A percentile compares a stretch with the other conserved stretches of the same genome.
These are phyloP conservation scores for Strigamia maritima DNA, from an alignment of 2,888 invertebrate species.

Conservation along the genomic window DNA sequence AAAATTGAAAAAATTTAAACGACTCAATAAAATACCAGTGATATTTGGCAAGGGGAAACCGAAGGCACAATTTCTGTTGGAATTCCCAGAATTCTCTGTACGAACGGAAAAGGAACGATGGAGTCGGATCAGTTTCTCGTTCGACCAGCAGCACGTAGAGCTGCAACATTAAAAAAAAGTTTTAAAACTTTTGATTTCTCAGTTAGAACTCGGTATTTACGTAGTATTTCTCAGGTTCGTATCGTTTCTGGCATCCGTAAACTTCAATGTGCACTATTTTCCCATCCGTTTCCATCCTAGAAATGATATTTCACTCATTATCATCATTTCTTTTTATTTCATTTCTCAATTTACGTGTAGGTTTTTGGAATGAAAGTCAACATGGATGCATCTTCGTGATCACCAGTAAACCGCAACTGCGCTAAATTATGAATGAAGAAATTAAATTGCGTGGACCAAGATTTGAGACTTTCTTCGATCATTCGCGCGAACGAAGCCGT, in stretches of 20 bases:
- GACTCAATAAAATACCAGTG: constrained; percentile 47
- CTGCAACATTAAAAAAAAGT: constrained; percentile 20
- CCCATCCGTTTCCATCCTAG: constrained; percentile 85
- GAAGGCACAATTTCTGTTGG: constrained; percentile 85
- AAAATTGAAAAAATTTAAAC: background rate
- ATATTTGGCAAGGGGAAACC: constrained; percentile 86
- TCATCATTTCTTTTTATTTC: too few relatives aligned
- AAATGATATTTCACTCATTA: too few relatives aligned
- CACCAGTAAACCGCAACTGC: constrained; percentile 85
- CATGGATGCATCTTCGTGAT: constrained; percentile 61
- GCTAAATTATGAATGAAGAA: constrained; percentile 97
- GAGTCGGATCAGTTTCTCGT: constrained; percentile 78
- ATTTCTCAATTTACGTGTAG: constrained; percentile 69
- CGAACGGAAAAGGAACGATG: constrained; percentile 83
- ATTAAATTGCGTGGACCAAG: constrained; percentile 93
- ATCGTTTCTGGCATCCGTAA: constrained; percentile 86
- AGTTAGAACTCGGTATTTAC: constrained; percentile 56
- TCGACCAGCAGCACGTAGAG: constrained; percentile 62
- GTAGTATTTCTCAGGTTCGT: constrained; percentile 96
- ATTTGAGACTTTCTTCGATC: constrained; percentile 91
- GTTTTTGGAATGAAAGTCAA: constrained; percentile 91
- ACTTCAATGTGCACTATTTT: constrained; percentile 79
- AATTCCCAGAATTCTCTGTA: constrained; percentile 97
- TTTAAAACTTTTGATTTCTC: background rate
- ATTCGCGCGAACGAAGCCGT: constrained; percentile 89